A percentile compares a stretch with the other conserved stretches of the same genome.
Conservation (phyloP, 2,113 vertebrate genomes). For the Litocranius walleri region DNA sequence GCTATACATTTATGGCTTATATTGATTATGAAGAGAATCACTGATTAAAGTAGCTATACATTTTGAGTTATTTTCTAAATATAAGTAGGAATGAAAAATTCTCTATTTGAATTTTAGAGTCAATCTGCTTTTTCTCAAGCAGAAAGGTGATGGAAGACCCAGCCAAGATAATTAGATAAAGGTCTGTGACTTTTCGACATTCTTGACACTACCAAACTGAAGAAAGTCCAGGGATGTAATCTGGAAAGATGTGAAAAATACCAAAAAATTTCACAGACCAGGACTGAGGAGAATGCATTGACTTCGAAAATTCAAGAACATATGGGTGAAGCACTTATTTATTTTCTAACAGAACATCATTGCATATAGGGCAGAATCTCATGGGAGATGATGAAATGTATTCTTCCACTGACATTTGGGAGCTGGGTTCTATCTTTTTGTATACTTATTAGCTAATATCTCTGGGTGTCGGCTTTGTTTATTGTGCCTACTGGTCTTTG, state of each 20-base stretch:
- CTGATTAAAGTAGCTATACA: neutral
- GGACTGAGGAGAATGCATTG: neutral
- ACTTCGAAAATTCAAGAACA: neutral
- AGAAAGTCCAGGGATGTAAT: neutral
- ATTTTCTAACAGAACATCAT: neutral
- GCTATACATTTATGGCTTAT: neutral
- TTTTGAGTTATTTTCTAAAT: neutral
- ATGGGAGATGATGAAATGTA: neutral
- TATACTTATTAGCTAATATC: neutral
- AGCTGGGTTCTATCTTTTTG: neutral
- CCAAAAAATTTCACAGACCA: neutral
- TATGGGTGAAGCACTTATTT: neutral
- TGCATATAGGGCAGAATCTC: fast-evolving
- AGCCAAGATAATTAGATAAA: neutral
- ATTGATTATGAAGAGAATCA: neutral
- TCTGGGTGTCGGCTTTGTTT: fast-evolving
- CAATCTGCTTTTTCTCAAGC: neutral
- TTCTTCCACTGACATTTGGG: neutral
- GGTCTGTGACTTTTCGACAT: fast-evolving
- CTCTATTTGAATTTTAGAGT: neutral
- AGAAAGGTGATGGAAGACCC: neutral
- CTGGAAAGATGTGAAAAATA: neutral
- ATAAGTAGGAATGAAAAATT: neutral
- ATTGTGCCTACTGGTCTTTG: no score
- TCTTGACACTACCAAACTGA: neutral